phyloP scores from a whole-genome alignment of 2,113 vertebrate genomes.

The Triplophysa dalaica region DNA sequence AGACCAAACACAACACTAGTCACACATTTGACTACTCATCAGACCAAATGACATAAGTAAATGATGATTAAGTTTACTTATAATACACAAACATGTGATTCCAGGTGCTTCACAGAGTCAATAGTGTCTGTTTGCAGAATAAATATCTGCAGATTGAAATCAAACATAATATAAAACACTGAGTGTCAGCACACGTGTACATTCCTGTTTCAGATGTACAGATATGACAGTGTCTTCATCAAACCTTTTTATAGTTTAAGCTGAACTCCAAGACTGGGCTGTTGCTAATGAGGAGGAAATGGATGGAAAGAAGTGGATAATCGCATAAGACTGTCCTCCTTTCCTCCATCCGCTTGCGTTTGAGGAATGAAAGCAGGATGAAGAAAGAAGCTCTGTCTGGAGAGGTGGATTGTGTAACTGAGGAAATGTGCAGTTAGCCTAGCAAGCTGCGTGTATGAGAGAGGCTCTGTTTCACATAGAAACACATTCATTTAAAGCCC shows the following conservation, averaged over 20 bases:
- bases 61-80: too few species aligned
- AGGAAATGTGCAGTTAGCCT: conserved; percentile 49
- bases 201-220: neutral
- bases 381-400: conserved; percentile 47
- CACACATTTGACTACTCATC: neutral
- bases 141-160: neutral
- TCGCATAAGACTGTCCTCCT: neutral
- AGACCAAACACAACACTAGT: too few species aligned
- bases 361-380: conserved; percentile 34
- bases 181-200: neutral
- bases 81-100: too few species aligned
- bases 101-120: neutral
- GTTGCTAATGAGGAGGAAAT: conserved; percentile 11
- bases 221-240: neutral
- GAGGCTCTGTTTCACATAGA: conserved; percentile 33
- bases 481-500: conserved; percentile 25
- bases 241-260: neutral
- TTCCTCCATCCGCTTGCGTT: conserved; percentile 2
- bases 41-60: too few species aligned
- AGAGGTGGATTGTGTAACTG: conserved; percentile 41
- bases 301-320: conserved; percentile 2
- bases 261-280: neutral
- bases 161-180: neutral
- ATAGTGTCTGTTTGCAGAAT: neutral
- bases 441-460: conserved; percentile 21